Percentiles rank a stretch among this genome's conserved stretches.
Conservation (phyloP, 2,113 vertebrate genomes). For the Acanthochromis polyacanthus region DNA sequence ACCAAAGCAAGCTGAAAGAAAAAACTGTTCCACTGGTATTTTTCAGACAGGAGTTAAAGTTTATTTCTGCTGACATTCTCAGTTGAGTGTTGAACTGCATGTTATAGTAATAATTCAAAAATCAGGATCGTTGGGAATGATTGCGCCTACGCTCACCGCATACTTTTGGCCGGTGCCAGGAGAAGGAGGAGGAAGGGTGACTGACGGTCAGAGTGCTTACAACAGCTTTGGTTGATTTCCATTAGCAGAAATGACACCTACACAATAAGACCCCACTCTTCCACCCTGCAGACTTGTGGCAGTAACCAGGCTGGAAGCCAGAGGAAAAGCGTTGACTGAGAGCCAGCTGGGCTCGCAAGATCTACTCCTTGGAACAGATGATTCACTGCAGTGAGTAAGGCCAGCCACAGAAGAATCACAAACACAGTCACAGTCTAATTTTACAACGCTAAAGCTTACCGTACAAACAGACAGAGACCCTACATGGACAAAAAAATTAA, state of each 20-base stretch:
- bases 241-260: conserved; percentile 62
- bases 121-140: conserved; percentile 13
- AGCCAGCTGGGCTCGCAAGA: conserved; percentile 60
- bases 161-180: conserved; percentile 33
- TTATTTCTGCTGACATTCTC: conserved; percentile 44
- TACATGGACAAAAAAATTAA: conserved; percentile 68
- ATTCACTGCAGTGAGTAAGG: conserved; percentile 75
- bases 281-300: conserved; percentile 54
- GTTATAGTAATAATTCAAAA: conserved; percentile 42
- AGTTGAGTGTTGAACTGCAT: conserved; percentile 44
- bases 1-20: neutral
- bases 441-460: conserved; percentile 60
- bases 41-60: conserved; percentile 5
- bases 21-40: neutral
- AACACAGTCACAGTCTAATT: conserved; percentile 76
- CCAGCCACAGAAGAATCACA: conserved; percentile 71
- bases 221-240: conserved; percentile 51
- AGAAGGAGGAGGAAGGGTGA: conserved; percentile 21
- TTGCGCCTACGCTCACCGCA: conserved; percentile 30
- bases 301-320: conserved; percentile 62
- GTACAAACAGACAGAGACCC: conserved; percentile 58
- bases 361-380: conserved; percentile 75
- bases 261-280: conserved; percentile 52
- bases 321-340: conserved; percentile 38
- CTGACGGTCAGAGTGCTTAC: conserved; percentile 31